Evolutionary conservation across 2,797 vertebrate genomes (phyloP).

Genomic region (Mareca strepera): DNA sequence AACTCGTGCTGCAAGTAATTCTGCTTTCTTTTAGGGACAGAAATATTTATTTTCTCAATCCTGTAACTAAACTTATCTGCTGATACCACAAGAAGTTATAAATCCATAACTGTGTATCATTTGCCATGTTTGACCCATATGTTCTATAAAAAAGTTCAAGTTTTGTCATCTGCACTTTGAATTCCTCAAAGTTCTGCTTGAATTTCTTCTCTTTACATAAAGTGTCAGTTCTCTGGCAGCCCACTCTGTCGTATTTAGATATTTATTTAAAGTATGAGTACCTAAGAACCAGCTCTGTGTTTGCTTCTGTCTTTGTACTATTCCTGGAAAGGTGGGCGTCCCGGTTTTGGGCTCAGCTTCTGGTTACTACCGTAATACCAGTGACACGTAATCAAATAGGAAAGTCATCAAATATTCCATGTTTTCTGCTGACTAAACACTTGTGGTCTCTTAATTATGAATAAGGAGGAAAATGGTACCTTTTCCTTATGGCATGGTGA

Average conservation of each 20-base stretch:
- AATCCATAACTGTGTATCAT: not conserved
- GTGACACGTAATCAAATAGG: not conserved
- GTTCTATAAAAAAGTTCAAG: not conserved
- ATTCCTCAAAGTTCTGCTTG: not conserved
- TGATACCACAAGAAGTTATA: not conserved
- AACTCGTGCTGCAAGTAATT: not conserved
- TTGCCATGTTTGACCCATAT: not conserved
- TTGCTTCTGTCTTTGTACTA: constrained; percentile 7
- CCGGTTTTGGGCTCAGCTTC: not conserved
- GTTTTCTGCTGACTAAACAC: not conserved
- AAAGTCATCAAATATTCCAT: not conserved
- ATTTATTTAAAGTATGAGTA: constrained; percentile 40
- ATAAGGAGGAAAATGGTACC: too few species aligned
- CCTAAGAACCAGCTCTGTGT: not conserved
- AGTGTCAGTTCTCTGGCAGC: constrained; percentile 32
- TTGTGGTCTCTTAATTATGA: not conserved
- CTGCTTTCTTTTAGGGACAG: not conserved
- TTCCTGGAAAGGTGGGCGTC: not conserved
- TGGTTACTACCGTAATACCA: not conserved
- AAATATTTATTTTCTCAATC: not conserved
- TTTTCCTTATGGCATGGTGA: not conserved
- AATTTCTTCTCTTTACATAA: not conserved
- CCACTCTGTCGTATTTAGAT: constrained; percentile 57
- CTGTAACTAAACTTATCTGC: not conserved
- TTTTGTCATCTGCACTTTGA: not conserved